Percentiles rank a stretch among this genome's conserved stretches.
phyloP scores from a whole-genome alignment of 53 echinoderm and acorn worm species.

The Pentamera pediparva region DNA sequence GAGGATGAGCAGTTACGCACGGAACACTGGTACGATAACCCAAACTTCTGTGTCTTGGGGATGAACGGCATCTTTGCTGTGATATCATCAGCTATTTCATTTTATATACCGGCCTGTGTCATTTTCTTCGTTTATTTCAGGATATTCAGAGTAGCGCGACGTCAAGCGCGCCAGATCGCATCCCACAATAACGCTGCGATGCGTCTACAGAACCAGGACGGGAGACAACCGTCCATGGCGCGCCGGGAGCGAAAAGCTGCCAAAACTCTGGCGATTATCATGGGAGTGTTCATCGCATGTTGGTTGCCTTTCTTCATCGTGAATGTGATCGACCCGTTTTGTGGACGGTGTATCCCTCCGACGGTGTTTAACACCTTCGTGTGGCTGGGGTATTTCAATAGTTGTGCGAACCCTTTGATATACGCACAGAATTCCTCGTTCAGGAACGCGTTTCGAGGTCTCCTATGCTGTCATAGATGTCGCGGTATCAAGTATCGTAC shows the following conservation, averaged over 20 bases:
- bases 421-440: constrained; percentile 91
- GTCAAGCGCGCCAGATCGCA: constrained; percentile 88
- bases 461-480: constrained; percentile 79
- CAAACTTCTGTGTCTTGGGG: constrained; percentile 66
- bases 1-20: constrained; percentile 43
- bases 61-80: constrained; percentile 71
- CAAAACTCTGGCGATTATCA: constrained; percentile 88
- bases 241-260: constrained; percentile 92
- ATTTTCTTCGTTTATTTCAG: constrained; percentile 73
- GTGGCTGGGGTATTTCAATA: constrained; percentile 91
- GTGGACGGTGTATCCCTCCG: constrained; percentile 64
- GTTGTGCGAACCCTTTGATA: constrained; percentile 77
- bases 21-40: constrained; percentile 53
- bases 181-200: constrained; percentile 74
- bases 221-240: constrained; percentile 49
- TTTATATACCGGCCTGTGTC: constrained; percentile 75
- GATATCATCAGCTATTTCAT: constrained; percentile 71
- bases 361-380: constrained; percentile 57
- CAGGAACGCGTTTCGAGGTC: constrained; percentile 72
- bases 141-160: constrained; percentile 79
- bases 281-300: constrained; percentile 92
- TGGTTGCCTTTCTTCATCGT: constrained; percentile 94
- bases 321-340: constrained; percentile 86
- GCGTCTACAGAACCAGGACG: constrained; percentile 25
- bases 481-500: constrained; percentile 65